phyloP scores from a whole-genome alignment of 2,888 invertebrate species.

The Perizoma flavofasciatum region DNA sequence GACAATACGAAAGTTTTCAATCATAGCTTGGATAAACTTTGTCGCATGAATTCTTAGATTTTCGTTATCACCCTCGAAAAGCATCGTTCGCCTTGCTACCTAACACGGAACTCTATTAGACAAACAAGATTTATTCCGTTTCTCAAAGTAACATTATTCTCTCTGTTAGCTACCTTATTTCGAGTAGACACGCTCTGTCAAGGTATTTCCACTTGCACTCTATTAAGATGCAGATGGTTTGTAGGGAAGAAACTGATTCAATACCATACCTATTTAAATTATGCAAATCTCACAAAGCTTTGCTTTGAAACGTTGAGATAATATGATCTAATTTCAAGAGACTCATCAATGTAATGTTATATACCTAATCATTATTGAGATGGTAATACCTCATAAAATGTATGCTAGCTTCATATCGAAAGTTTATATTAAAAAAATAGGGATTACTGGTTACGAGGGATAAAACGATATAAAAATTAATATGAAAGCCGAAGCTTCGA shows the following conservation, averaged over 20 bases:
- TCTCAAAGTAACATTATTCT: slow-evolving; percentile 24
- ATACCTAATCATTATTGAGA: neutral
- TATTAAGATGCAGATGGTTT: slow-evolving; percentile 31
- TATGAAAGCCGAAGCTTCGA: slow-evolving; percentile 60
- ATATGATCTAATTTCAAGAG: slow-evolving; percentile 4
- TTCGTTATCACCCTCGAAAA: slow-evolving; percentile 14
- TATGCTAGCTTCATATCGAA: neutral
- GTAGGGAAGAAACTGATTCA: slow-evolving; percentile 16
- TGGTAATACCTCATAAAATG: no score
- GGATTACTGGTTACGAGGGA: slow-evolving; percentile 9
- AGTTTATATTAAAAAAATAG: slow-evolving; percentile 6
- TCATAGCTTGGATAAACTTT: slow-evolving; percentile 22
- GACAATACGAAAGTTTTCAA: slow-evolving; percentile 12
- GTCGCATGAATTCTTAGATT: slow-evolving; percentile 16
- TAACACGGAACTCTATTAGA: slow-evolving; percentile 18
- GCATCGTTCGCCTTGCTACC: slow-evolving; percentile 17
- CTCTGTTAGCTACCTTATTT: slow-evolving; percentile 30
- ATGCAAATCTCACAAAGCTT: neutral
- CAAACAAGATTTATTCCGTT: slow-evolving; percentile 19
- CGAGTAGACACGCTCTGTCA: slow-evolving; percentile 29
- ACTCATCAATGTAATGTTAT: slow-evolving; percentile 2
- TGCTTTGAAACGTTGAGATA: slow-evolving; percentile 1
- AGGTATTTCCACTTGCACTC: slow-evolving; percentile 33
- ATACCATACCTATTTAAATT: slow-evolving; percentile 12
- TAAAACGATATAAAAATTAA: slow-evolving; percentile 46